A percentile compares a stretch with the other conserved stretches of the same genome.
These are phyloP conservation scores for Psephotus haematonotus DNA, from an alignment of 2,113 vertebrate genomes.

Conservation along the genomic window DNA sequence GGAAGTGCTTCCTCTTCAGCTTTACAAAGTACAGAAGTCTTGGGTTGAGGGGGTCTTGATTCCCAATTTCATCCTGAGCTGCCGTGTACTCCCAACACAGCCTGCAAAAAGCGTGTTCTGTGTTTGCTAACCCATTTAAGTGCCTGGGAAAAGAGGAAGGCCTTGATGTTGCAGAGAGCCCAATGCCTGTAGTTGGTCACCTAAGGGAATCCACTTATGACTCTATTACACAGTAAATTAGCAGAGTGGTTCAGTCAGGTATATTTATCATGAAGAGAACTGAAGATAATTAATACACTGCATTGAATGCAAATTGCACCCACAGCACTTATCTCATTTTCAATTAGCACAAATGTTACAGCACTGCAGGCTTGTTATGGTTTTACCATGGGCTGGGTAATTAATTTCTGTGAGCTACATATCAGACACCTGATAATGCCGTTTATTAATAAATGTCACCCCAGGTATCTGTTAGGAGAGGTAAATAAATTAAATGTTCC, in stretches of 20 bases:
- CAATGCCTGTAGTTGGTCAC: conserved; percentile 67
- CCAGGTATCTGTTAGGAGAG: conserved; percentile 83
- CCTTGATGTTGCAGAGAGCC: conserved; percentile 62
- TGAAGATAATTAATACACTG: conserved; percentile 86
- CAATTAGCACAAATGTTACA: conserved; percentile 86
- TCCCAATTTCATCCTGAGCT: neutral
- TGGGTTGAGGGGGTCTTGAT: neutral
- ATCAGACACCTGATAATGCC: conserved; percentile 84
- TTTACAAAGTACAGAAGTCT: neutral
- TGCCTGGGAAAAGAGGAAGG: conserved; percentile 32
- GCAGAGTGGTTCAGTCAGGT: conserved; percentile 84
- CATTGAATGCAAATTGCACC: conserved; percentile 87
- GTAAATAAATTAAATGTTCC: conserved; percentile 82
- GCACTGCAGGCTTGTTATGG: conserved; percentile 83
- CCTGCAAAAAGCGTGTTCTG: neutral
- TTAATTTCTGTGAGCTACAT: conserved; percentile 85
- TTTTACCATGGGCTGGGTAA: conserved; percentile 84
- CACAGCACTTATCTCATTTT: conserved; percentile 89
- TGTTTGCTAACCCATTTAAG: conserved; percentile 15
- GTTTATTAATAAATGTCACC: conserved; percentile 87
- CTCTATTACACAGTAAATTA: conserved; percentile 83
- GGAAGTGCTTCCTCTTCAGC: neutral
- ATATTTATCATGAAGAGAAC: conserved; percentile 84
- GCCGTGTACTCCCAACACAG: neutral
- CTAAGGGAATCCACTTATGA: conserved; percentile 81